Percentiles rank a stretch among this genome's conserved stretches.
Conservation (phyloP, 1,140 invertebrate species). For the Drosophila ambigua region DNA sequence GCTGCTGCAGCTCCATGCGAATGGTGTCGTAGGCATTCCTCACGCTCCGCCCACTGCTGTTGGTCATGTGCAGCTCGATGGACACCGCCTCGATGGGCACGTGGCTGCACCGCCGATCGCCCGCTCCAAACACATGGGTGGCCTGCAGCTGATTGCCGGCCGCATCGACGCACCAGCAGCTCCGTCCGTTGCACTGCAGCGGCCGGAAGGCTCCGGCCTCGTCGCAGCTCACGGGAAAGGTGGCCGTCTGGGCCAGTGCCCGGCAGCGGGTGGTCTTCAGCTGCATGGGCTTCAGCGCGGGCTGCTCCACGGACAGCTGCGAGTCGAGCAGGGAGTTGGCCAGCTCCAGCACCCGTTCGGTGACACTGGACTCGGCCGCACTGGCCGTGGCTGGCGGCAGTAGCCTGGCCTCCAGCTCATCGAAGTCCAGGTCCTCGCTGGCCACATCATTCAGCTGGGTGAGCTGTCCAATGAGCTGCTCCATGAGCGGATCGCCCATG, state of each 20-base stretch:
- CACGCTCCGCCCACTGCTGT: conserved; percentile 50
- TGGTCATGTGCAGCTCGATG: conserved; percentile 78
- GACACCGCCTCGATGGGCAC: conserved; percentile 77
- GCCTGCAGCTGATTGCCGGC: conserved; percentile 90
- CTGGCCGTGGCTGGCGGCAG: conserved; percentile 17
- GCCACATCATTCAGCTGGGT: conserved; percentile 85
- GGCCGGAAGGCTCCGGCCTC: conserved; percentile 88
- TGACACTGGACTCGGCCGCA: conserved; percentile 40
- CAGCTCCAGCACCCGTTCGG: conserved; percentile 77
- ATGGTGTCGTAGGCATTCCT: conserved; percentile 77
- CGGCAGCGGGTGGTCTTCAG: conserved; percentile 86
- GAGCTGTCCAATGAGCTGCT: conserved; percentile 88
- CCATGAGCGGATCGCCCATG: conserved; percentile 84
- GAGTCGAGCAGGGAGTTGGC: conserved; percentile 81
- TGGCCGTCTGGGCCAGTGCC: conserved; percentile 85
- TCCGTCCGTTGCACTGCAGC: conserved; percentile 88
- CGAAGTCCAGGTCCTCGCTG: conserved; percentile 82
- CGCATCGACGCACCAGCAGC: conserved; percentile 94
- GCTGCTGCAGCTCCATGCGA: conserved; percentile 63
- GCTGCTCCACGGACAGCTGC: conserved; percentile 59
- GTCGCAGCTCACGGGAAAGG: conserved; percentile 87
- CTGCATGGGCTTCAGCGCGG: conserved; percentile 60
- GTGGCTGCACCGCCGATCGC: conserved; percentile 52
- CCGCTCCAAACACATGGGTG: conserved; percentile 87
- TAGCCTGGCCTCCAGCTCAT: conserved; percentile 46